These are phyloP conservation scores for Chironomus tepperi DNA, from an alignment of 1,140 invertebrate species.

Conservation along the genomic window DNA sequence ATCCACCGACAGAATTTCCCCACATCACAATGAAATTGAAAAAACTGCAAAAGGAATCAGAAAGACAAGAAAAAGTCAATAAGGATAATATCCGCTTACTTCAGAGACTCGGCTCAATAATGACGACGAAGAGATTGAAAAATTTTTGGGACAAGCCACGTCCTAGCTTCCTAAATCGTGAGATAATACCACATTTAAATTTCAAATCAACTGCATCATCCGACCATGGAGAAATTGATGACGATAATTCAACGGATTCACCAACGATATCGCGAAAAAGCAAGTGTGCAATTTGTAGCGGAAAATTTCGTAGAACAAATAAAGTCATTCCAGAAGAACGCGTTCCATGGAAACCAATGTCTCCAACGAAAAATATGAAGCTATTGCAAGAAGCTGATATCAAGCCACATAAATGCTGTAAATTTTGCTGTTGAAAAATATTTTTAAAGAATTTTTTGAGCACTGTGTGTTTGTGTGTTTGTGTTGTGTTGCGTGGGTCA, in stretches of 20 bases:
- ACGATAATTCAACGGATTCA: neutral
- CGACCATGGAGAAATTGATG: neutral
- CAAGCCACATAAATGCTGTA: constrained; percentile 23
- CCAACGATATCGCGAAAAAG: neutral
- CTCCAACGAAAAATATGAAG: constrained; percentile 26
- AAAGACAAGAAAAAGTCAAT: constrained; percentile 44
- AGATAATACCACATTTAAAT: constrained; percentile 30
- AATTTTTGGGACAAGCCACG: constrained; percentile 46
- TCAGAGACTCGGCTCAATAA: constrained; percentile 45
- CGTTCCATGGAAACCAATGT: constrained; percentile 36
- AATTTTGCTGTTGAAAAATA: constrained; percentile 19
- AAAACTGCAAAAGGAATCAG: constrained; percentile 47
- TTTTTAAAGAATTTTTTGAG: neutral
- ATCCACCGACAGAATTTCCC: constrained; percentile 40
- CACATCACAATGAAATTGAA: constrained; percentile 49
- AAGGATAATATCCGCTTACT: constrained; percentile 48
- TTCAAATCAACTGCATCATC: neutral
- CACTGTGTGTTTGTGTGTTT: no score
- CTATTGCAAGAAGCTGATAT: neutral
- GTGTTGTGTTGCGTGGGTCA: no score
- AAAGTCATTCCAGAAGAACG: constrained; percentile 32
- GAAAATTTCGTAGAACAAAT: neutral
- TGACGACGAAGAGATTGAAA: constrained; percentile 45
- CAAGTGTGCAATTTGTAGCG: constrained; percentile 5
- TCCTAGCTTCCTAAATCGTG: constrained; percentile 41